These are phyloP conservation scores for Nothoprocta pentlandii DNA, from an alignment of 2,113 vertebrate genomes.

Conservation along the genomic window DNA sequence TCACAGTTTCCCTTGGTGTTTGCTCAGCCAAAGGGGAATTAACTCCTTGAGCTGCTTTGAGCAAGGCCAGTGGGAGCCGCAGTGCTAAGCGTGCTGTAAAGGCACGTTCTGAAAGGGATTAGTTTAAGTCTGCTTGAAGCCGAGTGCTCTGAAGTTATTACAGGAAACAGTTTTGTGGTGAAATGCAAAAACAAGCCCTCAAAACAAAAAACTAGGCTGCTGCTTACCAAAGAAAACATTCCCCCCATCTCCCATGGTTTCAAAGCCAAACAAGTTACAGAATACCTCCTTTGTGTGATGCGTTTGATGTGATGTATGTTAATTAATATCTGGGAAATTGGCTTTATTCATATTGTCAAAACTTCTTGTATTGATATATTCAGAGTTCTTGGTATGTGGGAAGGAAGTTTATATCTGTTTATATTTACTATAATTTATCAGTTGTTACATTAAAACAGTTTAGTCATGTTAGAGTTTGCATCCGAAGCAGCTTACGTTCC, in stretches of 20 bases:
- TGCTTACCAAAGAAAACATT: not conserved
- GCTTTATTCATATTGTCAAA: not conserved
- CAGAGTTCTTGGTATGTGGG: not conserved
- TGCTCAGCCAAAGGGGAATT: not conserved
- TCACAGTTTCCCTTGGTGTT: not conserved
- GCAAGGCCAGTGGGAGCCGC: not conserved
- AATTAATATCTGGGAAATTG: not conserved
- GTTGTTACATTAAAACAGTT: not conserved
- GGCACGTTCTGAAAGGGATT: slow-evolving; percentile 32
- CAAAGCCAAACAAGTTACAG: not conserved
- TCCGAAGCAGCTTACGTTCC: not conserved
- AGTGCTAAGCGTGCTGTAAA: fast-evolving
- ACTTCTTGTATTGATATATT: not conserved
- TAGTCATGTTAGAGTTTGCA: not conserved
- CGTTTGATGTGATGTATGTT: not conserved
- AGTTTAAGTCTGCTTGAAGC: slow-evolving; percentile 11
- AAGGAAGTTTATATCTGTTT: not conserved
- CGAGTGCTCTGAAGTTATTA: slow-evolving; percentile 3
- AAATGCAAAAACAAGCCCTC: not conserved
- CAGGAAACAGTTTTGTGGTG: not conserved
- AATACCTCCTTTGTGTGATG: not conserved
- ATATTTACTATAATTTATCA: not conserved
- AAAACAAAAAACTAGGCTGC: not conserved
- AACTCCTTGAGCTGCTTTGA: slow-evolving; percentile 15
- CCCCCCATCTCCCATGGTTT: not conserved